Evolutionary conservation across 2,113 vertebrate genomes (phyloP), one percentile per base, ranked within the genome.

Genomic region (Clarias magur): DNA sequence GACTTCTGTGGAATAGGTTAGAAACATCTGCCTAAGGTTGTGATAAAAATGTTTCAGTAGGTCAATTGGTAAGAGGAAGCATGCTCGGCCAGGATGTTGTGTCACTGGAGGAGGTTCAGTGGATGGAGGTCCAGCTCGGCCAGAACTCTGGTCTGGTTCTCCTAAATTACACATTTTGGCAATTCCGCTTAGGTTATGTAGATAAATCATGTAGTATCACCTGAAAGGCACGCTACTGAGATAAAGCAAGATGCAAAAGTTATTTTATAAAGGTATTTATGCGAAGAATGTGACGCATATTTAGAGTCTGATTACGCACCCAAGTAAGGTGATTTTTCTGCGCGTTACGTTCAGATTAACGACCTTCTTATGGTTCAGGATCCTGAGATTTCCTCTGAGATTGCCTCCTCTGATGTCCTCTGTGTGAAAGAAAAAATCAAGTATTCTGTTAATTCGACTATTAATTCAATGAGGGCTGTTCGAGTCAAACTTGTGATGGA

Each of bases 151-250:
- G n/a, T n/a, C n/a, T n/a, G n/a, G n/a, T n/a, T 42, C 42, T 4
- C 42, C 42, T 42, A 42, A 42, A 42, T 42, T 5, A 42, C 42
- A 4, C 42, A 4, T 42, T 42, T 42, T 42, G 42, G 42, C 42
- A 42, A 42, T 4, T 48, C 42, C 6, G 0, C 23, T 42, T 48
- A 27, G 1, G 11, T 68, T 16, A 38, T 70, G 15, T 3, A 34
- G 68, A 19, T 38, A 38, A 48, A 70, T 70, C 8, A 70, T 4
- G 56, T 13, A 15, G 65, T 27, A 4, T 67, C n/a, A 27, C 15
- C 56, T 84, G 53, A 83, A 88, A 17, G 80, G 38, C 89, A 90
- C 65, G 82, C 91, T 27, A 73, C 9, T 38, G 34, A 23, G 70
- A 38, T 48, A 10, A 75, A 48, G 30, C 4, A 42, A 4, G 17